Conservation (phyloP, 2,113 vertebrate species). For the Toxostoma redivivum region DNA sequence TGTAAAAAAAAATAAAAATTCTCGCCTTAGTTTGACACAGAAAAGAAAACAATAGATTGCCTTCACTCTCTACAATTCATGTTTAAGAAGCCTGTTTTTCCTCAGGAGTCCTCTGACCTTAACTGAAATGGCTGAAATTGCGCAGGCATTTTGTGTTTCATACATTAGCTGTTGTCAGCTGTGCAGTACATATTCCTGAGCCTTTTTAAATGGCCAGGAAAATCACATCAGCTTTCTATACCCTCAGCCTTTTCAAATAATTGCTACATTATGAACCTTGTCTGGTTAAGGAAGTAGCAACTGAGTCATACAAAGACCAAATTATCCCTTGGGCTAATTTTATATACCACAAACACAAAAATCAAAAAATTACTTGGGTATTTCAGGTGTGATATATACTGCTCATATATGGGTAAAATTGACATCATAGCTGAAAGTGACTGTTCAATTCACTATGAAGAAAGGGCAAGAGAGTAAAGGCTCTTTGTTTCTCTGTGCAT, state of each 20-base stretch:
- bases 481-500: not conserved
- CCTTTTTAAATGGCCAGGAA: not conserved
- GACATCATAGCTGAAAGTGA: not conserved
- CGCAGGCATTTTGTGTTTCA: not conserved
- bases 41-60: not conserved
- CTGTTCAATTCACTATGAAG: not conserved
- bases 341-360: not conserved
- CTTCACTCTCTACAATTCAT: not conserved
- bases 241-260: not conserved
- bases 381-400: not conserved
- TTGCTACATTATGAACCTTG: not conserved
- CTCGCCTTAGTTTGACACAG: not conserved
- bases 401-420: not conserved
- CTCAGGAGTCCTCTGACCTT: not conserved
- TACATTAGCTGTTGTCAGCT: not conserved
- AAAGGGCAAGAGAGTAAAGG: not conserved
- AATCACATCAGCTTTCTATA: not conserved
- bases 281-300: not conserved
- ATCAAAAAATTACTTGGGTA: not conserved
- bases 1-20: not conserved
- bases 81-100: not conserved
- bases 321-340: not conserved
- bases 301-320: not conserved
- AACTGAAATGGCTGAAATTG: conserved; percentile 5
- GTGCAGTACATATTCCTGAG: not conserved